Percentiles rank a stretch among this genome's conserved stretches.
Conservation (phyloP, 2,113 vertebrate genomes). For the Thalassarche chlororhynchos region DNA sequence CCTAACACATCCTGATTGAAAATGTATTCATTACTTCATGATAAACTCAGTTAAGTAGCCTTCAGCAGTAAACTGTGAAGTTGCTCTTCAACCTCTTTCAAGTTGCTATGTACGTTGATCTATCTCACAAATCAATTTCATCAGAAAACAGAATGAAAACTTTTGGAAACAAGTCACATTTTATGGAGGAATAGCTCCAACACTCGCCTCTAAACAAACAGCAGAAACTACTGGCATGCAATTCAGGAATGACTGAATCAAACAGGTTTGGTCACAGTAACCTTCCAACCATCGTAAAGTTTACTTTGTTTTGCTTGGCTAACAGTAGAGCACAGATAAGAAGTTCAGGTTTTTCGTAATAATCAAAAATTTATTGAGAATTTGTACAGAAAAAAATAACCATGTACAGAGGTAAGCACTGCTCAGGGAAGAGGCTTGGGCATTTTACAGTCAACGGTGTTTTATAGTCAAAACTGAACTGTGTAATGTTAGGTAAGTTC, state of each 20-base stretch:
- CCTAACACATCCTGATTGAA: not conserved
- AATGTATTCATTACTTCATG: not conserved
- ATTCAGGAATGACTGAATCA: not conserved
- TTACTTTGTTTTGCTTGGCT: not conserved
- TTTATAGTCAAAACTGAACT: conserved; percentile 46
- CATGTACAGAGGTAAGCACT: not conserved
- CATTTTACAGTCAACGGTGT: not conserved
- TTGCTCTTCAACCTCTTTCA: not conserved
- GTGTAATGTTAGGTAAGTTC: conserved; percentile 14
- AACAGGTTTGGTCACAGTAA: not conserved
- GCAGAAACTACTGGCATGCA: not conserved
- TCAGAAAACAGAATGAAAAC: not conserved
- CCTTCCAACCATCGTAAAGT: not conserved
- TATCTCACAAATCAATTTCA: not conserved
- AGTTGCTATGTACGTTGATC: not conserved
- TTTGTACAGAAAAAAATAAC: conserved; percentile 60
- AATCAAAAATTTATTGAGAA: conserved; percentile 75
- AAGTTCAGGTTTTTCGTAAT: conserved; percentile 16
- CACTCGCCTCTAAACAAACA: not conserved
- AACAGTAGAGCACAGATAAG: not conserved
- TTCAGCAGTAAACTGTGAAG: not conserved
- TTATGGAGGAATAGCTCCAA: not conserved
- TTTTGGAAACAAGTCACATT: not conserved
- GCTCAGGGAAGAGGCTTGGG: not conserved
- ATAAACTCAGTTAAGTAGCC: not conserved